phyloP scores from a whole-genome alignment of 2,113 vertebrate species.

The Paradoxurus hermaphroditus region DNA sequence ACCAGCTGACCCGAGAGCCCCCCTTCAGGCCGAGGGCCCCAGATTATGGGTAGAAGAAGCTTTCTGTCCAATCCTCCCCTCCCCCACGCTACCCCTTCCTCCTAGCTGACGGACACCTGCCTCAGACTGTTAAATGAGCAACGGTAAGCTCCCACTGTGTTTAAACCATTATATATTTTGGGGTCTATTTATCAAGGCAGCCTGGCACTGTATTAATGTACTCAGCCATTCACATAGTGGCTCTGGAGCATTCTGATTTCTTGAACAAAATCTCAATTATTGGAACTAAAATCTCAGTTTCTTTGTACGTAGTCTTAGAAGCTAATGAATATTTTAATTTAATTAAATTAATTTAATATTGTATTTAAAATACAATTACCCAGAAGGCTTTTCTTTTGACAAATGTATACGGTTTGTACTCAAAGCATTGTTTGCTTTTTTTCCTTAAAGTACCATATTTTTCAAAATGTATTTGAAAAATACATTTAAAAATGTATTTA shows the following conservation, averaged over 20 bases:
- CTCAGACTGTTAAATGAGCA: neutral
- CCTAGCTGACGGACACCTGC: neutral
- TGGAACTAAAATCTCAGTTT: constrained; percentile 8
- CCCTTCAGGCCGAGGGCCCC: neutral
- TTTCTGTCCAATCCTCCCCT: neutral
- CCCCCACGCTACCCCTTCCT: neutral
- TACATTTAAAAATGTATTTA: too few relatives aligned
- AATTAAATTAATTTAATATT: too few relatives aligned
- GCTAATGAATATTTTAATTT: constrained; percentile 32
- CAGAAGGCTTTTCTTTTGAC: neutral
- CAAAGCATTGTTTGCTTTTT: constrained; percentile 20
- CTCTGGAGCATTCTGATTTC: neutral
- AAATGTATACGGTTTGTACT: neutral
- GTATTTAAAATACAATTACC: neutral
- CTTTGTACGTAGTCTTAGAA: neutral
- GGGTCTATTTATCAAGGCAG: neutral
- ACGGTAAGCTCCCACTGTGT: neutral
- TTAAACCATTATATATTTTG: neutral
- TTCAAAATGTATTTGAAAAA: neutral
- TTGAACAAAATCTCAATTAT: constrained; percentile 8
- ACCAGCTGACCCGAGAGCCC: neutral
- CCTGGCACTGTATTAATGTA: neutral
- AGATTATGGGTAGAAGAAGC: neutral
- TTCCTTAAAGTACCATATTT: constrained; percentile 1
- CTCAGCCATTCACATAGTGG: neutral